Evolutionary conservation across 2,113 vertebrate genomes (phyloP), one percentile per base, ranked within the genome.

Genomic region (Gasterosteus aculeatus): DNA sequence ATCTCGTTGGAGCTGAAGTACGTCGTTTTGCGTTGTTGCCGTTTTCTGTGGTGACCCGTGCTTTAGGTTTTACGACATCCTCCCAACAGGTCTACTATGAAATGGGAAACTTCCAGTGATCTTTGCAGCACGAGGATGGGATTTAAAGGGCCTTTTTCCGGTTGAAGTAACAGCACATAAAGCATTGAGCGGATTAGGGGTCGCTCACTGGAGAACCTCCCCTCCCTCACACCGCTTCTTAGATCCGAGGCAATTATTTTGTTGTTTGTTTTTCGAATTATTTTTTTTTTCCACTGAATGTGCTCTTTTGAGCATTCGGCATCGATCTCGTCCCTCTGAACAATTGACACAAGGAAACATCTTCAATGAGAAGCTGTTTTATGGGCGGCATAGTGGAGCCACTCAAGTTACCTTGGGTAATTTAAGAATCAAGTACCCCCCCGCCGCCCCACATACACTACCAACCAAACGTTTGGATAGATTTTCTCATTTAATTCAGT

Each of bases 391-490:
- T 15, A 16, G 39, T 51, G 35, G 53, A 78, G 59, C 64, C 51
- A 42, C 18, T 54, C 14, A 16, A 38, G 73, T 82, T 62, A 26
- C 35, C 26, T 63, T 62, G 59, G 67, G 44, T 14, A 4, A 41
- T 69, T 74, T 60, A 12, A 47, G 22, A 26, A 64, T 72, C 12
- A 76, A 59, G 38, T 63, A 6, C 51, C 56, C 74, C 38, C 38
- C 8, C 38, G 22, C 22, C 22, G 22, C 22, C 22, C 22, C 22
- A 26, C 22, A 26, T 26, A 26, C 22, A 26, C 22, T 26, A 26
- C 22, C 22, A 26, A 26, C 22, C 22, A 26, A 26, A 26, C 22
- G 22, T 26, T 26, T 26, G 22, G 22, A 26, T 26, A 26, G 22
- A 26, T 26, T 26, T 26, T 26, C 22, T 26, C 22, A 26, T 26